Evolutionary conservation across 2,888 invertebrate genomes (phyloP).

Genomic region (Girardia tigrina): DNA sequence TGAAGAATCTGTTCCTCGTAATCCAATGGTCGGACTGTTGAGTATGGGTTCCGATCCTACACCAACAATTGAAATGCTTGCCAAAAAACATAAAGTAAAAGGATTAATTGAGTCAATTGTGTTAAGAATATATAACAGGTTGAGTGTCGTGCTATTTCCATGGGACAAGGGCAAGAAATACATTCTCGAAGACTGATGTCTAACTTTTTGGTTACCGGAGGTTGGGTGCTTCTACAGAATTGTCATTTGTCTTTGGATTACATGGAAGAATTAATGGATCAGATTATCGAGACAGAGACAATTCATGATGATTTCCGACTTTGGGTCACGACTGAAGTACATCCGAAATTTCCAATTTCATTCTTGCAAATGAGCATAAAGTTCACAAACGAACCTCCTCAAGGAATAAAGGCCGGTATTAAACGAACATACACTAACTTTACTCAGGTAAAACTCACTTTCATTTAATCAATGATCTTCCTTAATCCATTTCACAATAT

Average conservation of each 20-base stretch:
- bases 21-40: slow-evolving; percentile 76
- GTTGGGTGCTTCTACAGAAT: slow-evolving; percentile 86
- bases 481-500: neutral
- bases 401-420: slow-evolving; percentile 50
- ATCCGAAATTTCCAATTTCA: slow-evolving; percentile 50
- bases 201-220: slow-evolving; percentile 59
- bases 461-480: neutral
- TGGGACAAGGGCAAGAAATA: slow-evolving; percentile 90
- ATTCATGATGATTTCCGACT: slow-evolving; percentile 48
- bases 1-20: slow-evolving; percentile 71
- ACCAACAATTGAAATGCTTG: slow-evolving; percentile 71
- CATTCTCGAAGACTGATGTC: slow-evolving; percentile 69
- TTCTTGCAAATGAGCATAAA: slow-evolving; percentile 50
- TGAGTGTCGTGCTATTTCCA: slow-evolving; percentile 66
- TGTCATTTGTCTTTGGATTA: slow-evolving; percentile 83
- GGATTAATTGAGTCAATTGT: neutral
- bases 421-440: slow-evolving; percentile 48
- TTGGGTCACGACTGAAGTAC: slow-evolving; percentile 51
- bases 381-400: slow-evolving; percentile 51
- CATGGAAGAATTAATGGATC: slow-evolving; percentile 63
- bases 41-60: slow-evolving; percentile 92
- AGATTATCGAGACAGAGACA: slow-evolving; percentile 44
- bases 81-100: slow-evolving; percentile 60
- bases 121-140: too few species aligned
- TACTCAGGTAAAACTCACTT: slow-evolving; percentile 43